Evolutionary conservation across 35 echinoderm and acorn worm genomes (phyloP).

Genomic region (Eucidaris tribuloides): DNA sequence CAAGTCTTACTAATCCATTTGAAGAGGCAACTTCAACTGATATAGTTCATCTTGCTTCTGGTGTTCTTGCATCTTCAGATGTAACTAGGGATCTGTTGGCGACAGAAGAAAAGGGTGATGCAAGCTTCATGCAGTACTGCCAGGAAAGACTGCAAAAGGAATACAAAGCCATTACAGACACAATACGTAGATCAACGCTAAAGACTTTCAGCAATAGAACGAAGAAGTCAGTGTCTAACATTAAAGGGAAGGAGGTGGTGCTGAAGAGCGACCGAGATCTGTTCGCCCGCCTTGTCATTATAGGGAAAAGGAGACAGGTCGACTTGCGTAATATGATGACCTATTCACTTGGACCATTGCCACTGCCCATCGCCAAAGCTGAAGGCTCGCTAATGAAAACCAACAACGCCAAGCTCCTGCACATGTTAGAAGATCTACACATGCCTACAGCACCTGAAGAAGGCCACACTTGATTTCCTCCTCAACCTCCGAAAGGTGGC

Average conservation of each 20-base stretch:
- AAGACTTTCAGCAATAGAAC: conserved; percentile 46
- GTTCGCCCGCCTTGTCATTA: conserved; percentile 40
- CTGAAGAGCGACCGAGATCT: conserved; percentile 44
- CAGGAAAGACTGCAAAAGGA: conserved; percentile 34
- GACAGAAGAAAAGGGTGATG: conserved; percentile 32
- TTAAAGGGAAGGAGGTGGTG: conserved; percentile 54
- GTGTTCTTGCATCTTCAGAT: conserved; percentile 44
- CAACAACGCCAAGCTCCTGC: conserved; percentile 27
- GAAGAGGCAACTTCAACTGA: conserved; percentile 16
- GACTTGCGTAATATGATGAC: conserved; percentile 28
- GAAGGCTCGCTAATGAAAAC: conserved; percentile 32
- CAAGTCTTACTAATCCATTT: conserved; percentile 43
- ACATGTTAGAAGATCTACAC: not conserved
- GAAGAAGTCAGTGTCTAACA: not conserved
- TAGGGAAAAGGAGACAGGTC: conserved; percentile 19
- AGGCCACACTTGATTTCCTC: too few species aligned
- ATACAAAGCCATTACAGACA: conserved; percentile 8
- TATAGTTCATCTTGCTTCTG: conserved; percentile 62
- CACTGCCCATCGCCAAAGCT: conserved; percentile 28
- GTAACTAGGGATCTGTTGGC: conserved; percentile 34
- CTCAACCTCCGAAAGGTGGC: not conserved
- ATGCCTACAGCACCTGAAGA: not conserved
- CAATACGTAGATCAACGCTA: conserved; percentile 37
- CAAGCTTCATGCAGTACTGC: conserved; percentile 28
- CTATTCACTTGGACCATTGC: conserved; percentile 42